Percentiles rank a stretch among this genome's conserved stretches.
phyloP scores from a whole-genome alignment of 1,140 invertebrate species.

The Drosophila persimilis region DNA sequence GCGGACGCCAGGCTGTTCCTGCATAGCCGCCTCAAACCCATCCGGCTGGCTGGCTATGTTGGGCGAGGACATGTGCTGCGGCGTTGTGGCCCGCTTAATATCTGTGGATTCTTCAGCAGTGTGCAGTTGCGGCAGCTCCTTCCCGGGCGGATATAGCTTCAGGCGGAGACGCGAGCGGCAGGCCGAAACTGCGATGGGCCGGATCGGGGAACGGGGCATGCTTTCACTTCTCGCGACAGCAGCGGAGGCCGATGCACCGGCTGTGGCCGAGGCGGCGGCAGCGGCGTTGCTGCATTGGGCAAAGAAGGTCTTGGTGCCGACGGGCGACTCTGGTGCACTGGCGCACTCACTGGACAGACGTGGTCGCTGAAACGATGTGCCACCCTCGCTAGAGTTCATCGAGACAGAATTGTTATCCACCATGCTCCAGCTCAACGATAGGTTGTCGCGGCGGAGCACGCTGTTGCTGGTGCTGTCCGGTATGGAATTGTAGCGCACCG shows the following conservation, averaged over 20 bases:
- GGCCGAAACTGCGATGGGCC: slow-evolving; percentile 77
- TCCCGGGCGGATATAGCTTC: slow-evolving; percentile 78
- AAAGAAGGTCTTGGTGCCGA: slow-evolving; percentile 72
- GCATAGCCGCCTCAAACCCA: slow-evolving; percentile 27
- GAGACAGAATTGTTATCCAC: slow-evolving; percentile 72
- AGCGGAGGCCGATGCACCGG: slow-evolving; percentile 50
- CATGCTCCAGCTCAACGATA: slow-evolving; percentile 75
- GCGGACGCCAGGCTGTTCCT: slow-evolving; percentile 52
- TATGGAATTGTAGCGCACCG: slow-evolving; percentile 81
- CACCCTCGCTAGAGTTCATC: slow-evolving; percentile 62
- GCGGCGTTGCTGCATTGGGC: slow-evolving; percentile 41
- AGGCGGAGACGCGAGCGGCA: slow-evolving; percentile 77
- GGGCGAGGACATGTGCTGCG: slow-evolving; percentile 82
- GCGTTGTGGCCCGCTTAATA: slow-evolving; percentile 69
- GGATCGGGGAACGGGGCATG: slow-evolving; percentile 63
- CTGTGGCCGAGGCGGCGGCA: slow-evolving; percentile 28
- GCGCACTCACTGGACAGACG: slow-evolving; percentile 71
- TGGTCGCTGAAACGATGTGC: slow-evolving; percentile 47
- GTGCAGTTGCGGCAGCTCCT: slow-evolving; percentile 62
- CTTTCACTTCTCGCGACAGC: slow-evolving; percentile 62
- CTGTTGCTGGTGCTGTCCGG: slow-evolving; percentile 62
- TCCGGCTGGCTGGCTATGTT: slow-evolving; percentile 79
- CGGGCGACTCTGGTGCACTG: slow-evolving; percentile 78
- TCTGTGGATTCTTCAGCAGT: slow-evolving; percentile 34
- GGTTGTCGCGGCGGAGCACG: slow-evolving; percentile 65